These are phyloP conservation scores for Entomyzon cyanotis DNA, from an alignment of 2,113 vertebrate genomes.

Conservation along the genomic window DNA sequence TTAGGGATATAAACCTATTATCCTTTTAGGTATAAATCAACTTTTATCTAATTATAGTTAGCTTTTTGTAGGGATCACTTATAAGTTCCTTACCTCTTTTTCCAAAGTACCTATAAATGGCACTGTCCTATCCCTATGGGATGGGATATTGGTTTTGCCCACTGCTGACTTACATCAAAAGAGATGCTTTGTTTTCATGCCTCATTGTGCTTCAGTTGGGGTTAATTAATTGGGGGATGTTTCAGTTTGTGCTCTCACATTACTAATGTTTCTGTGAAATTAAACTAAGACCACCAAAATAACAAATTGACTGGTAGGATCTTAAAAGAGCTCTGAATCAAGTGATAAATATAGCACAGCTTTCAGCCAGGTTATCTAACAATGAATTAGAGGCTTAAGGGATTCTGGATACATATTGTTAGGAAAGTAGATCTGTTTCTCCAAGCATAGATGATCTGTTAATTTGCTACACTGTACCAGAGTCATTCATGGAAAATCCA, in stretches of 20 bases:
- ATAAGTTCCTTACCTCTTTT: neutral
- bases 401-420: constrained; percentile 30
- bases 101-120: neutral
- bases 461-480: neutral
- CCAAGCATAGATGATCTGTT: neutral
- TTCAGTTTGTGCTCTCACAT: neutral
- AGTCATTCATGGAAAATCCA: neutral
- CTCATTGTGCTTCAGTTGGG: neutral
- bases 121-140: rapidly evolving
- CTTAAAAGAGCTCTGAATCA: neutral
- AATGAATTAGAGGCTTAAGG: constrained; percentile 42
- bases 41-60: neutral
- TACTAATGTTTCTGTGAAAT: neutral
- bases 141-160: neutral
- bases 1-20: neutral
- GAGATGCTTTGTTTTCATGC: neutral
- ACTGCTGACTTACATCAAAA: neutral
- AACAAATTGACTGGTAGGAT: neutral
- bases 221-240: neutral
- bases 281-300: neutral
- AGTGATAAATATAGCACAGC: constrained; percentile 24
- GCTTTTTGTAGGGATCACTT: neutral
- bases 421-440: constrained; percentile 22
- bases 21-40: neutral
- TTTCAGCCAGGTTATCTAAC: constrained; percentile 35